These are phyloP conservation scores for Macrotis lagotis DNA, from an alignment of 2,113 vertebrate genomes.

Conservation along the genomic window DNA sequence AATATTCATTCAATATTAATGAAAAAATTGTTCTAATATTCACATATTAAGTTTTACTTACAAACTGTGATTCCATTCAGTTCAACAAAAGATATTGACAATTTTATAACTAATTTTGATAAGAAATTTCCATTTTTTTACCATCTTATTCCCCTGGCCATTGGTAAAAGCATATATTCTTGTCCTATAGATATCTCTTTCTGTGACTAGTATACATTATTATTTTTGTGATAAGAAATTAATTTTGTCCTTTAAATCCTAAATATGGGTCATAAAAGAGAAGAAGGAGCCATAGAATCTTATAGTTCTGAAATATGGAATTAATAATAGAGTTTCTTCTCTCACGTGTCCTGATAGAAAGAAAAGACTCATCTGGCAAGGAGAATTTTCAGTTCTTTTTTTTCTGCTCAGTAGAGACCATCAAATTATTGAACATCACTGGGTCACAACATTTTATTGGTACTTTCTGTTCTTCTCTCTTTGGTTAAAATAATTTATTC, in stretches of 20 bases:
- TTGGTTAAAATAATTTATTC: constrained; percentile 71
- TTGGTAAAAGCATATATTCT: background rate
- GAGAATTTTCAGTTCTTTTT: constrained; percentile 67
- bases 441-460: constrained; percentile 76
- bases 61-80: background rate
- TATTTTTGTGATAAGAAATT: constrained; percentile 1
- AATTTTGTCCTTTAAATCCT: background rate
- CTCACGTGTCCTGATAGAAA: constrained; percentile 62
- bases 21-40: constrained; percentile 60
- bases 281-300: background rate
- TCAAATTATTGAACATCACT: constrained; percentile 68
- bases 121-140: constrained; percentile 17
- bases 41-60: constrained; percentile 32
- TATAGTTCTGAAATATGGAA: constrained; percentile 47
- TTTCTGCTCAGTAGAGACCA: constrained; percentile 76
- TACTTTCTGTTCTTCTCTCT: constrained; percentile 46
- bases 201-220: background rate
- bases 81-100: background rate
- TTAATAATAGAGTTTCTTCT: constrained; percentile 71
- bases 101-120: constrained; percentile 4
- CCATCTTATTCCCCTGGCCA: background rate
- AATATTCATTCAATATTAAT: constrained; percentile 57
- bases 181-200: constrained; percentile 12
- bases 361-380: constrained; percentile 61
- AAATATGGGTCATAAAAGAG: background rate